Percentiles rank a stretch among this genome's conserved stretches.
Evolutionary conservation across 1,140 invertebrate species (phyloP).

Genomic region (Mactra quadrangularis): DNA sequence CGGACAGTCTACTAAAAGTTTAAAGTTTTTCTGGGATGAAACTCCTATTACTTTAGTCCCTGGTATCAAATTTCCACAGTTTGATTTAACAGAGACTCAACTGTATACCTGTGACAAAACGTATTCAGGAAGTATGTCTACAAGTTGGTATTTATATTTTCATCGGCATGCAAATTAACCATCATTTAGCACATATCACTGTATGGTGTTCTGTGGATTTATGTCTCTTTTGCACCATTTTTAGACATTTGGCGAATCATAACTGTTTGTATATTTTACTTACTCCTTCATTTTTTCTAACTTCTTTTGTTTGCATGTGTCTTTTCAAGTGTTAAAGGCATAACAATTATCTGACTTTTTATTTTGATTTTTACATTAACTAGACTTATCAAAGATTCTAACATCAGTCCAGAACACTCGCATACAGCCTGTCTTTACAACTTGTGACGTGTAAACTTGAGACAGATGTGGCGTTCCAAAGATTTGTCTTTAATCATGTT

Average conservation of each 20-base stretch:
- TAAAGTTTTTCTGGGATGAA: constrained; percentile 93
- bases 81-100: constrained; percentile 65
- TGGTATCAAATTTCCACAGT: constrained; percentile 78
- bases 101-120: constrained; percentile 62
- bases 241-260: not conserved
- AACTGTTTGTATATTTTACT: not conserved
- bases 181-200: not conserved
- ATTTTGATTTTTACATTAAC: too few species aligned
- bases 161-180: not conserved
- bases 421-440: too few species aligned
- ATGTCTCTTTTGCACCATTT: not conserved
- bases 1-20: constrained; percentile 94
- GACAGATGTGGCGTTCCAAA: too few species aligned
- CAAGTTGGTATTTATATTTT: constrained; percentile 16
- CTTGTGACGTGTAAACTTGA: too few species aligned
- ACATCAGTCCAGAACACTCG: too few species aligned
- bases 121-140: constrained; percentile 61
- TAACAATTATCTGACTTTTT: too few species aligned
- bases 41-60: constrained; percentile 63
- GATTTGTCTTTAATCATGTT: too few species aligned
- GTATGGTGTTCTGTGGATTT: not conserved
- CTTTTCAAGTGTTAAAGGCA: too few species aligned
- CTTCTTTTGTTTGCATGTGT: not conserved
- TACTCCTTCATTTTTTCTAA: not conserved
- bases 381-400: too few species aligned